A percentile compares a stretch with the other conserved stretches of the same genome.
Conservation (phyloP, 2,888 invertebrate species). For the Podotricha telesiphe region DNA sequence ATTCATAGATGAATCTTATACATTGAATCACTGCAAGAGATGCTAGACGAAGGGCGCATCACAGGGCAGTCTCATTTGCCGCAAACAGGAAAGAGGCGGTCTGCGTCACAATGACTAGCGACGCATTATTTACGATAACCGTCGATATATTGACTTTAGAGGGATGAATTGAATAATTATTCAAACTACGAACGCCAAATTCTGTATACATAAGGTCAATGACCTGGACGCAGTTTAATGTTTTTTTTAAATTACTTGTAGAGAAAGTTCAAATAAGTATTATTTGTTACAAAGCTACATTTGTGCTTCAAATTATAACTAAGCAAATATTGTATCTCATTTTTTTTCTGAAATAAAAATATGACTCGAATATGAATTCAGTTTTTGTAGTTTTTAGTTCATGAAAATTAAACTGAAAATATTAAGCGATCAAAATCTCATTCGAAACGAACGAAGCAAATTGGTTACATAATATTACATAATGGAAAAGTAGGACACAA, state of each 20-base stretch:
- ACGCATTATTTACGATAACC: constrained; percentile 65
- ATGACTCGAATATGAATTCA: neutral
- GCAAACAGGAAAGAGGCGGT: constrained; percentile 77
- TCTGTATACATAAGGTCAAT: neutral
- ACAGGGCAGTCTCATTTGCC: constrained; percentile 69
- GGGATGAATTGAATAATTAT: constrained; percentile 42
- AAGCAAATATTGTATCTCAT: neutral
- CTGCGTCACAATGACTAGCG: constrained; percentile 56
- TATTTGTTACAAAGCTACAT: neutral
- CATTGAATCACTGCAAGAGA: constrained; percentile 17
- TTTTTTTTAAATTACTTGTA: neutral
- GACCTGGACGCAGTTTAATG: neutral
- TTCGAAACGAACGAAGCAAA: constrained; percentile 12
- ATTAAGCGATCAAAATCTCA: neutral
- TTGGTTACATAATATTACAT: neutral
- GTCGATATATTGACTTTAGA: constrained; percentile 51
- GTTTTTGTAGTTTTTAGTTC: neutral
- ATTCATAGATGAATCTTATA: neutral
- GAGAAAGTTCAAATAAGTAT: neutral
- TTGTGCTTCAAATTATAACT: neutral
- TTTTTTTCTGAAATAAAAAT: neutral
- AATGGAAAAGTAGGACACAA: constrained; percentile 18
- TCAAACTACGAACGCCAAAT: constrained; percentile 23
- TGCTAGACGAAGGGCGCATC: constrained; percentile 55
- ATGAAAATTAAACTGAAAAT: neutral